Evolutionary conservation across 2,888 invertebrate species (phyloP).

Genomic region (Meteorus cinctellus): DNA sequence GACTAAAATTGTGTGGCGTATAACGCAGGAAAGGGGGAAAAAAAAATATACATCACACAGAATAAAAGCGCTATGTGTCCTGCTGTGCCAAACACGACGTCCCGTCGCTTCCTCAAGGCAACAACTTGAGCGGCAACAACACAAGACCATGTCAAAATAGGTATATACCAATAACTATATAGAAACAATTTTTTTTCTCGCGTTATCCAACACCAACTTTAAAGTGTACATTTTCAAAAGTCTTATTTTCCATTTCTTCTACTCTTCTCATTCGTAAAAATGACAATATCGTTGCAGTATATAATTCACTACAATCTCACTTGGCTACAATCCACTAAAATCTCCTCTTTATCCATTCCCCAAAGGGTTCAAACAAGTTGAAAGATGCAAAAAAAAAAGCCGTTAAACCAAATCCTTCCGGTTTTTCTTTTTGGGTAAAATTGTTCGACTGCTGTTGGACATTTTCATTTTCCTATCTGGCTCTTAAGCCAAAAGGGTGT

Average conservation of each 20-base stretch:
- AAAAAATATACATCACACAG: not conserved
- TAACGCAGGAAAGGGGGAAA: no score
- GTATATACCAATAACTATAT: slow-evolving; percentile 36
- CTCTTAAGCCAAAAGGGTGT: slow-evolving; percentile 47
- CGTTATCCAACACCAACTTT: slow-evolving; percentile 43
- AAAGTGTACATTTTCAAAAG: slow-evolving; percentile 6
- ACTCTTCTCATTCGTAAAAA: slow-evolving; percentile 4
- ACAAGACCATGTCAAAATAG: slow-evolving; percentile 71
- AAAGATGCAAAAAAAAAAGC: slow-evolving; percentile 35
- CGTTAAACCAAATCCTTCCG: slow-evolving; percentile 48
- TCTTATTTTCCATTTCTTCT: slow-evolving; percentile 26
- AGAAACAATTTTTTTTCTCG: slow-evolving; percentile 47
- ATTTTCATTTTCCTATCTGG: slow-evolving; percentile 29
- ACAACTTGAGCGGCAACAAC: slow-evolving; percentile 66
- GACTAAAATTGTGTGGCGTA: not conserved
- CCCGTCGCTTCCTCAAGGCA: slow-evolving; percentile 66
- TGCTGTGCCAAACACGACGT: slow-evolving; percentile 65
- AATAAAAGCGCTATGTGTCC: slow-evolving; percentile 38
- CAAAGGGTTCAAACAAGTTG: not conserved
- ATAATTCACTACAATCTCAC: slow-evolving; percentile 18
- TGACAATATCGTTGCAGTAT: slow-evolving; percentile 8
- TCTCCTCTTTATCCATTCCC: not conserved
- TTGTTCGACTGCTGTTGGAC: slow-evolving; percentile 31
- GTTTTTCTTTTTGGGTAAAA: slow-evolving; percentile 12
- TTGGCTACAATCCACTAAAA: not conserved